These are phyloP conservation scores for Galemys pyrenaicus DNA, from an alignment of 2,113 vertebrate species.

Conservation along the genomic window DNA sequence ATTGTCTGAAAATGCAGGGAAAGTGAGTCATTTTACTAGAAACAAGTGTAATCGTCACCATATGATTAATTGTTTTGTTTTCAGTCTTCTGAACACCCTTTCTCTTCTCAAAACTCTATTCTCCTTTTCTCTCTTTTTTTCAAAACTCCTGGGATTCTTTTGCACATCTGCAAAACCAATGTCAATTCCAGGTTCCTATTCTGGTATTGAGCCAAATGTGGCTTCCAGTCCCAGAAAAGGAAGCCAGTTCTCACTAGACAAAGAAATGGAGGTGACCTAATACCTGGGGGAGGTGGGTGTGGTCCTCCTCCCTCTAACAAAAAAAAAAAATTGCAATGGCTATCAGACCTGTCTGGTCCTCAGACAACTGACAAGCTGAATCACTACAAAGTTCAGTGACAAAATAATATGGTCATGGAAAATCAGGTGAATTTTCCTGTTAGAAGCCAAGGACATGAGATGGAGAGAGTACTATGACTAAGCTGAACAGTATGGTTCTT, in stretches of 20 bases:
- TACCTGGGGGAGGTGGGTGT: constrained; percentile 71
- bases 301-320: constrained; percentile 41
- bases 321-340: constrained; percentile 70
- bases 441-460: neutral
- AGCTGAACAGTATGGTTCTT: constrained; percentile 1
- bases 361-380: constrained; percentile 56
- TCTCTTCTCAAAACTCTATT: constrained; percentile 54
- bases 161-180: constrained; percentile 88
- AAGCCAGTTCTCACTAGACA: constrained; percentile 81
- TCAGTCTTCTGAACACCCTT: constrained; percentile 68
- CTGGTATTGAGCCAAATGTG: constrained; percentile 84
- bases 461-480: constrained; percentile 8
- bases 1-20: constrained; percentile 64
- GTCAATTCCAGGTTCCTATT: constrained; percentile 84
- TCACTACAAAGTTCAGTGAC: constrained; percentile 43
- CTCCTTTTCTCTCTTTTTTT: constrained; percentile 36
- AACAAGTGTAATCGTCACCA: constrained; percentile 60
- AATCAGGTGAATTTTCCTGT: constrained; percentile 75
- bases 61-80: constrained; percentile 78
- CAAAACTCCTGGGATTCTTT: constrained; percentile 80
- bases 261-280: constrained; percentile 86
- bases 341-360: constrained; percentile 65
- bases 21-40: constrained; percentile 68
- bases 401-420: constrained; percentile 66
- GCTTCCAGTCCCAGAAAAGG: constrained; percentile 74